A percentile compares a stretch with the other conserved stretches of the same genome.
These are phyloP conservation scores for Mesocentrotus franciscanus DNA, from an alignment of 53 echinoderm and acorn worm species.

Conservation along the genomic window DNA sequence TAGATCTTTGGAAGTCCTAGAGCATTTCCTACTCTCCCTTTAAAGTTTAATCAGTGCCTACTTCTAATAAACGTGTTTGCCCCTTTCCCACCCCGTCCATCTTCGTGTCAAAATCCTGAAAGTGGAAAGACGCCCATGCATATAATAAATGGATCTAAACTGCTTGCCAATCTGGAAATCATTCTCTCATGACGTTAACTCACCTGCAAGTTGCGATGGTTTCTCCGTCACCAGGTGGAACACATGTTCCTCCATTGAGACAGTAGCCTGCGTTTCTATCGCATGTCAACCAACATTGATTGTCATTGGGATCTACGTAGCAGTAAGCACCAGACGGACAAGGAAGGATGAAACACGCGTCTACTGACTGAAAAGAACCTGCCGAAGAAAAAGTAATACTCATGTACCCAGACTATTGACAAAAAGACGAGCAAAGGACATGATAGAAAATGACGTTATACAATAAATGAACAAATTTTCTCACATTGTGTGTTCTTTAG, in stretches of 20 bases:
- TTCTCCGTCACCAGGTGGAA: neutral
- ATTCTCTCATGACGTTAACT: neutral
- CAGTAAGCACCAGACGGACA: slow-evolving; percentile 54
- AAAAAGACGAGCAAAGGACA: no score
- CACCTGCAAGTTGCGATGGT: slow-evolving; percentile 60
- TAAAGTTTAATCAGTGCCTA: neutral
- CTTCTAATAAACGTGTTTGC: no score
- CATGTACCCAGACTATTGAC: no score
- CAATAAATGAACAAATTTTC: no score
- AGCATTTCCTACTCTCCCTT: neutral
- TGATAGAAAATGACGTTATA: no score
- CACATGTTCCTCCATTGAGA: slow-evolving; percentile 51
- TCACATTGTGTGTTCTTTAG: no score
- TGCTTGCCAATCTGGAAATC: neutral
- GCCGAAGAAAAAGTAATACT: neutral
- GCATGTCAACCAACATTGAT: slow-evolving; percentile 33
- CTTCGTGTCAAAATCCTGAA: no score
- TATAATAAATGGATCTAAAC: no score
- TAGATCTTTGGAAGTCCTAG: neutral
- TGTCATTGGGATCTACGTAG: slow-evolving; percentile 30
- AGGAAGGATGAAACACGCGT: slow-evolving; percentile 36
- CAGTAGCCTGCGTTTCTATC: slow-evolving; percentile 48
- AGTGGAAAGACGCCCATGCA: no score
- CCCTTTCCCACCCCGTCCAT: no score
- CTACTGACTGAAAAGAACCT: slow-evolving; percentile 50